phyloP scores from a whole-genome alignment of 1,140 invertebrate genomes.

The Brachionus rubens region DNA sequence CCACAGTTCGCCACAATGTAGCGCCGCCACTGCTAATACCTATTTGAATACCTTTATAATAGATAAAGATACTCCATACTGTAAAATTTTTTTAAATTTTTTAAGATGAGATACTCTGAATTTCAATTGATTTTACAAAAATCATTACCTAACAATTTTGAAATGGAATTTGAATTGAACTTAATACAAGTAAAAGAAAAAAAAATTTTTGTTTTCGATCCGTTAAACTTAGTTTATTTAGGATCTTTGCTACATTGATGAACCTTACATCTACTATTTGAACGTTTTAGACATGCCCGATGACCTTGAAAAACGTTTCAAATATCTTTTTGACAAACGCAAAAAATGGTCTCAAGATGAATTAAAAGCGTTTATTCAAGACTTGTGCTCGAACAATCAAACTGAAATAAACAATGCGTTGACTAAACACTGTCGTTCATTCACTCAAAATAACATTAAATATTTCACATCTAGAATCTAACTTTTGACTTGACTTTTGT shows the following conservation, averaged over 20 bases:
- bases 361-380: background rate
- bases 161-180: background rate
- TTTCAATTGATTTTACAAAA: constrained; percentile 25
- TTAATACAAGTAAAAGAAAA: constrained; percentile 14
- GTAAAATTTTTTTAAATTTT: background rate
- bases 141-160: constrained; percentile 17
- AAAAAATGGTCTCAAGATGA: constrained; percentile 31
- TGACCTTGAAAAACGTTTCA: constrained; percentile 29
- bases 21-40: too few relatives aligned
- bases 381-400: constrained; percentile 38
- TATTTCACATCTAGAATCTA: constrained; percentile 29
- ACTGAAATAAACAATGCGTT: constrained; percentile 23
- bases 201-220: background rate
- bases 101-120: constrained; percentile 23
- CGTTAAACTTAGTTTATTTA: background rate
- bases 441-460: constrained; percentile 32
- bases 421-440: constrained; percentile 24
- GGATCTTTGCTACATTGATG: constrained; percentile 31
- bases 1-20: too few relatives aligned
- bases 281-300: constrained; percentile 39
- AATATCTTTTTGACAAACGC: constrained; percentile 32
- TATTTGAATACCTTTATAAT: too few relatives aligned
- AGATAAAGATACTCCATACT: background rate
- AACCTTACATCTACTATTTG: constrained; percentile 26
- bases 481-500: background rate